A percentile compares a stretch with the other conserved stretches of the same genome.
Conservation (phyloP, 2,797 vertebrate genomes). For the Bovichtus variegatus region DNA sequence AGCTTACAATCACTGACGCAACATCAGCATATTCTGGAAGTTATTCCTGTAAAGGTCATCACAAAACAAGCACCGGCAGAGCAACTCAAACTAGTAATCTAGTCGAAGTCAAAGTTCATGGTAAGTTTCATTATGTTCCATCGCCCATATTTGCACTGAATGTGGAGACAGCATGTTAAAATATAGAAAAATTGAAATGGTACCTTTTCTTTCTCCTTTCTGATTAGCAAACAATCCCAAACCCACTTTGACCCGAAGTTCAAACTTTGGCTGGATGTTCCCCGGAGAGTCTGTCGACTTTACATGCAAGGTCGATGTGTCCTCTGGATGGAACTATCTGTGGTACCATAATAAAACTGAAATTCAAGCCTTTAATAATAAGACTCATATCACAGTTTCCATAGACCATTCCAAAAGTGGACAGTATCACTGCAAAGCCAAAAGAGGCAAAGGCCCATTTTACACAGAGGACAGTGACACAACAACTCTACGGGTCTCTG, state of each 20-base stretch:
- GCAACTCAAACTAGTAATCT: not conserved
- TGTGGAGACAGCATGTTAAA: not conserved
- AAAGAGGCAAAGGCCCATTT: constrained; percentile 33
- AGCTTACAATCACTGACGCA: constrained; percentile 42
- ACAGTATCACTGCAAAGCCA: constrained; percentile 62
- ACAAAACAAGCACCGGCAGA: constrained; percentile 9
- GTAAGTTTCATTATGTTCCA: constrained; percentile 43
- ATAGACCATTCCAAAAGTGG: constrained; percentile 19
- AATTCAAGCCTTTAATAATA: not conserved
- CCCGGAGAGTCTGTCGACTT: constrained; percentile 52
- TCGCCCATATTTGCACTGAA: not conserved
- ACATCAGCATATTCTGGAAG: not conserved
- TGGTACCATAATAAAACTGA: constrained; percentile 29
- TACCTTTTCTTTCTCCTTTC: not conserved
- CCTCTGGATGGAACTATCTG: constrained; percentile 58
- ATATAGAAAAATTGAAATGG: not conserved
- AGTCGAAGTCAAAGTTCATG: constrained; percentile 9
- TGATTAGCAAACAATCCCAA: constrained; percentile 40
- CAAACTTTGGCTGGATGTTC: constrained; percentile 30
- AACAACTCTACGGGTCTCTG: constrained; percentile 44
- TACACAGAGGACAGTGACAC: constrained; percentile 20
- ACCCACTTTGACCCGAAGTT: not conserved
- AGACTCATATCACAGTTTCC: not conserved
- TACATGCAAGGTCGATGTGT: not conserved
- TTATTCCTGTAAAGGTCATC: constrained; percentile 66